A percentile compares a stretch with the other conserved stretches of the same genome.
Conservation (phyloP, 2,113 vertebrate genomes). For the Ceyx margarethae region DNA sequence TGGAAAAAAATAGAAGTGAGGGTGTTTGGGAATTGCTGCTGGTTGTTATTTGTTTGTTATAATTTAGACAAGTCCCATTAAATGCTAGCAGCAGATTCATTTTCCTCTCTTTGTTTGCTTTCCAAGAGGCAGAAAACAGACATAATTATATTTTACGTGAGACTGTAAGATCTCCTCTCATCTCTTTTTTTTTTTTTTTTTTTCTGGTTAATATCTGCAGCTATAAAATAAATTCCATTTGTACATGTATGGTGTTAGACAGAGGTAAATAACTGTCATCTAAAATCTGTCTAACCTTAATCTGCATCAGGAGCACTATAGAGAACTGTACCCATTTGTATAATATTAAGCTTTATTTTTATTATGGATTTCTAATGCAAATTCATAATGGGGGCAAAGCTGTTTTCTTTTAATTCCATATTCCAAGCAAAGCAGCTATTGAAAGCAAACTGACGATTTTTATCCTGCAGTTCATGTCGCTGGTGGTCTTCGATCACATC, state of each 20-base stretch:
- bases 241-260: slow-evolving; percentile 40
- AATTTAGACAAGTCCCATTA: slow-evolving; percentile 66
- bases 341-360: slow-evolving; percentile 61
- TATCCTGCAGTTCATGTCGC: not conserved
- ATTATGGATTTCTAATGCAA: slow-evolving; percentile 63
- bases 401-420: slow-evolving; percentile 38
- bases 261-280: slow-evolving; percentile 58
- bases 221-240: slow-evolving; percentile 65
- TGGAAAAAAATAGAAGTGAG: slow-evolving; percentile 57
- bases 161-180: slow-evolving; percentile 59
- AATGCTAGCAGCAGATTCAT: slow-evolving; percentile 66
- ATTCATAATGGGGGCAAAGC: slow-evolving; percentile 34
- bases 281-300: slow-evolving; percentile 56
- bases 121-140: slow-evolving; percentile 65
- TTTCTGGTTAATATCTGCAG: slow-evolving; percentile 55
- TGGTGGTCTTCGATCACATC: not conserved
- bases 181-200: slow-evolving; percentile 28
- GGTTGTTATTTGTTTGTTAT: slow-evolving; percentile 41
- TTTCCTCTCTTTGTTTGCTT: slow-evolving; percentile 53
- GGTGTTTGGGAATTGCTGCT: slow-evolving; percentile 53
- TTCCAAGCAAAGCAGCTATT: slow-evolving; percentile 15
- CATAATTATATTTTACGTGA: slow-evolving; percentile 67
- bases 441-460: slow-evolving; percentile 29
- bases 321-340: slow-evolving; percentile 52
- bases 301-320: slow-evolving; percentile 48